A percentile compares a stretch with the other conserved stretches of the same genome.
These are phyloP conservation scores for Mormyrops attenuatus DNA, from an alignment of 2,797 vertebrate species.

Conservation along the genomic window DNA sequence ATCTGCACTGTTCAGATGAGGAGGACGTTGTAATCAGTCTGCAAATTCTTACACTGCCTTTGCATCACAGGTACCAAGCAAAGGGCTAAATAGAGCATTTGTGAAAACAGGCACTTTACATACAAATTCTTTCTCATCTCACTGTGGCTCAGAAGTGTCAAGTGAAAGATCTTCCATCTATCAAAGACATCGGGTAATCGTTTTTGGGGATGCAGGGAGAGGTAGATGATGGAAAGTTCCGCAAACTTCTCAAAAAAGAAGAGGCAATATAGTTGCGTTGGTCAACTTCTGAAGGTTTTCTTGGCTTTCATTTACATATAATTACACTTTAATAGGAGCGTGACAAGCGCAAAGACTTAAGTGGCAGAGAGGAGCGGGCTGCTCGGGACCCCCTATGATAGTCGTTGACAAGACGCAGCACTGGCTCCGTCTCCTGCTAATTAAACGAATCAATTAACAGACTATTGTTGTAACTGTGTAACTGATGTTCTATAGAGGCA, in stretches of 20 bases:
- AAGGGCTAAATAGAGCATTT: constrained; percentile 25
- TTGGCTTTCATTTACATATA: constrained; percentile 67
- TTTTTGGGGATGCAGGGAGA: constrained; percentile 34
- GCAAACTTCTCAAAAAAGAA: neutral
- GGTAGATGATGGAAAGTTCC: constrained; percentile 31
- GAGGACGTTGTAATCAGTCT: constrained; percentile 59
- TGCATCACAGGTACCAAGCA: constrained; percentile 18
- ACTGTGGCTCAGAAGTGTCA: constrained; percentile 38
- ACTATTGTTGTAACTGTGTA: constrained; percentile 87
- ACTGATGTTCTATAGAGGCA: constrained; percentile 89
- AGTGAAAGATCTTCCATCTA: constrained; percentile 42
- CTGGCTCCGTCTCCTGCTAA: constrained; percentile 90
- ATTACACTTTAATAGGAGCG: constrained; percentile 68
- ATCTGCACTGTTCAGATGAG: constrained; percentile 67
- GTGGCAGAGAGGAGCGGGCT: constrained; percentile 54
- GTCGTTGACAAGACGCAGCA: constrained; percentile 77
- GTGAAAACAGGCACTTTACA: constrained; percentile 52
- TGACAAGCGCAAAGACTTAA: constrained; percentile 65
- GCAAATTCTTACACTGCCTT: constrained; percentile 26
- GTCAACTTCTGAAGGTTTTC: constrained; percentile 50
- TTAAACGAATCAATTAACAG: constrained; percentile 99
- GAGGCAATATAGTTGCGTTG: constrained; percentile 40
- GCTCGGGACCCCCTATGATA: constrained; percentile 63
- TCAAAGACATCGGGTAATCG: constrained; percentile 45
- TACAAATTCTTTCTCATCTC: constrained; percentile 49